These are phyloP conservation scores for Dasyurus viverrinus DNA, from an alignment of 2,113 vertebrate species.

Conservation along the genomic window DNA sequence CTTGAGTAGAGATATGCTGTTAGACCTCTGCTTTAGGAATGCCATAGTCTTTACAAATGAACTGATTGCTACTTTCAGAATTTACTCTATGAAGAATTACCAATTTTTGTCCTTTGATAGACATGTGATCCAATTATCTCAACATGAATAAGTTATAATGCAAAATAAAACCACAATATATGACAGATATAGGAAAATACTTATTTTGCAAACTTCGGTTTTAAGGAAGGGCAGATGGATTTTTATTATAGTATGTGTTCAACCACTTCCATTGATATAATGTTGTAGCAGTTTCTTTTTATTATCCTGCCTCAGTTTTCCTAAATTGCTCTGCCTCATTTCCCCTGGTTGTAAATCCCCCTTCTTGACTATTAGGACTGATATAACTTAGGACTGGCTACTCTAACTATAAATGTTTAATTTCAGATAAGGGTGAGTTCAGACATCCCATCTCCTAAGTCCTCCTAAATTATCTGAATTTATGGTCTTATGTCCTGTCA, in stretches of 20 bases:
- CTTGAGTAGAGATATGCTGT: neutral
- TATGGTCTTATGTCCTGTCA: no score
- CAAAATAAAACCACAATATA: neutral
- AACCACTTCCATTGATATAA: neutral
- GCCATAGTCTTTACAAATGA: neutral
- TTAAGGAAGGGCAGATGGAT: neutral
- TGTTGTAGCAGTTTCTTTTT: no score
- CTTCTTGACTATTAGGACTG: no score
- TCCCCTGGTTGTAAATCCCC: no score
- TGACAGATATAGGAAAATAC: neutral
- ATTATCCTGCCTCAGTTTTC: no score
- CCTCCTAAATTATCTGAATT: no score
- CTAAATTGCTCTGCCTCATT: no score
- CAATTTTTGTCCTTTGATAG: neutral
- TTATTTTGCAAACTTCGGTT: neutral
- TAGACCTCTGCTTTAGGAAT: neutral
- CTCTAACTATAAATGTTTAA: no score
- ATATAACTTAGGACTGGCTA: no score
- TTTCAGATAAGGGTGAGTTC: no score
- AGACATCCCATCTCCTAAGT: no score
- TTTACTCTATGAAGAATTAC: neutral
- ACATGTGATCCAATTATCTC: neutral
- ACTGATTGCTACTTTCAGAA: neutral
- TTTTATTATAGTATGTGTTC: neutral
- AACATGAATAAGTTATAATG: neutral